Percentiles rank a stretch among this genome's conserved stretches.
phyloP scores from a whole-genome alignment of 37 sponge, comb jelly and placozoan species.

The Ianthella basta region DNA sequence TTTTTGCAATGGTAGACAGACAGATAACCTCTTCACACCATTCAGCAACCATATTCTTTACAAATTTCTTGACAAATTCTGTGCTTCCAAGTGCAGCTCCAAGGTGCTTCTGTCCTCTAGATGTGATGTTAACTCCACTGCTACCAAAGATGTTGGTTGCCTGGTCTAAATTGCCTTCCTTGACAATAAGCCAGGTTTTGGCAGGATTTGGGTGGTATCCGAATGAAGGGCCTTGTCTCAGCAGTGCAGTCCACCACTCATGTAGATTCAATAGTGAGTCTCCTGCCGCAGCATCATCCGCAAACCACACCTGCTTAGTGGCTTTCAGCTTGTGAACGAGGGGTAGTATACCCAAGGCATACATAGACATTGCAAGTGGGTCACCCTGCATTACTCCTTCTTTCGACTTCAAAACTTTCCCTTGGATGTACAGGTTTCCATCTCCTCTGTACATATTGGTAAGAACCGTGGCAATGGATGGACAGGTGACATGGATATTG shows the following conservation, averaged over 20 bases:
- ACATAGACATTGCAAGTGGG: background rate
- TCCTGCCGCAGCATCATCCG: background rate
- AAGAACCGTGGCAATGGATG: background rate
- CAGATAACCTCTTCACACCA: no score
- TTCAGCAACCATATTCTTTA: no score
- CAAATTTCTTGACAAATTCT: no score
- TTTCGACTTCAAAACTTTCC: background rate
- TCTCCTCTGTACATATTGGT: background rate
- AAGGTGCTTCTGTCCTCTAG: background rate
- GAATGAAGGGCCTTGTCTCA: background rate
- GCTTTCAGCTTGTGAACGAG: background rate
- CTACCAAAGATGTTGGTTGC: background rate
- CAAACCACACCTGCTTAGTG: background rate
- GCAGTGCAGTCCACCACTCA: background rate
- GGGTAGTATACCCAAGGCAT: background rate
- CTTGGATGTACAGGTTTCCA: background rate
- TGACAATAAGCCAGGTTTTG: background rate
- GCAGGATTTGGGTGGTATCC: background rate
- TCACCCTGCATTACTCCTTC: background rate
- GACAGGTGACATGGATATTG: background rate
- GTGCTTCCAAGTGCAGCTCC: no score
- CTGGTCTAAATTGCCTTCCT: background rate
- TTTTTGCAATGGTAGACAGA: no score
- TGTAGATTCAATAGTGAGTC: background rate
- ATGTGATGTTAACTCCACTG: conserved; percentile 10